phyloP scores from a whole-genome alignment of 2,797 vertebrate species.

The Pseudochaenichthys georgianus region DNA sequence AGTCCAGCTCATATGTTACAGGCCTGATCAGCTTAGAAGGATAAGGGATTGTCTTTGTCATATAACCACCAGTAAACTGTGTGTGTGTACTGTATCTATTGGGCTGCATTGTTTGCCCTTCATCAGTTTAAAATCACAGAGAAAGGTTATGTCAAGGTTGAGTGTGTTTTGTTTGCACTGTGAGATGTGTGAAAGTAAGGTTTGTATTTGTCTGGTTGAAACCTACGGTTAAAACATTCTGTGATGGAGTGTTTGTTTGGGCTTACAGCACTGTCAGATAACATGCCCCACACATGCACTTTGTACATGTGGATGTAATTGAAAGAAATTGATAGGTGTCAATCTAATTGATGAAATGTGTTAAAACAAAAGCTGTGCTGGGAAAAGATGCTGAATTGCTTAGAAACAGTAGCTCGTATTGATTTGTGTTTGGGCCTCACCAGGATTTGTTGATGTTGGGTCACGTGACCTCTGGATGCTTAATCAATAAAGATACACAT shows the following conservation, averaged over 20 bases:
- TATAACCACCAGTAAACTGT: constrained; percentile 22
- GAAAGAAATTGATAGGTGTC: constrained; percentile 25
- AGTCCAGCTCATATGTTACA: constrained; percentile 70
- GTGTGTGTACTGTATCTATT: constrained; percentile 3
- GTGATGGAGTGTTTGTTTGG: constrained; percentile 34
- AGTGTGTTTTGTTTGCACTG: constrained; percentile 21
- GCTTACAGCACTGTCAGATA: constrained; percentile 11
- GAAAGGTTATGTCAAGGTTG: constrained; percentile 28
- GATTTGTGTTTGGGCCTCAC: constrained; percentile 43
- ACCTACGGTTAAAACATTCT: background rate
- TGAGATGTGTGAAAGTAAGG: constrained; percentile 21
- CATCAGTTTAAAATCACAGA: constrained; percentile 21
- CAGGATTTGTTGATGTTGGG: constrained; percentile 7
- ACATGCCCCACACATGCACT: background rate
- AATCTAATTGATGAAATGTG: constrained; percentile 36
- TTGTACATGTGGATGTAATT: background rate
- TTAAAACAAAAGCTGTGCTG: constrained; percentile 37
- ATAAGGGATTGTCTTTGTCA: constrained; percentile 62
- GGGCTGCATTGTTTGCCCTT: constrained; percentile 31
- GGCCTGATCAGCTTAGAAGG: constrained; percentile 65
- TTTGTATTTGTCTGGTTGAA: background rate
- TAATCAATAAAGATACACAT: constrained; percentile 3
- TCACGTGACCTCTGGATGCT: constrained; percentile 9
- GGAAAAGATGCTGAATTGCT: constrained; percentile 12
- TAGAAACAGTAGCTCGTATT: constrained; percentile 53